Percentiles rank a stretch among this genome's conserved stretches.
Conservation (phyloP, 2,888 invertebrate species). For the Ganaspis brasiliensis region DNA sequence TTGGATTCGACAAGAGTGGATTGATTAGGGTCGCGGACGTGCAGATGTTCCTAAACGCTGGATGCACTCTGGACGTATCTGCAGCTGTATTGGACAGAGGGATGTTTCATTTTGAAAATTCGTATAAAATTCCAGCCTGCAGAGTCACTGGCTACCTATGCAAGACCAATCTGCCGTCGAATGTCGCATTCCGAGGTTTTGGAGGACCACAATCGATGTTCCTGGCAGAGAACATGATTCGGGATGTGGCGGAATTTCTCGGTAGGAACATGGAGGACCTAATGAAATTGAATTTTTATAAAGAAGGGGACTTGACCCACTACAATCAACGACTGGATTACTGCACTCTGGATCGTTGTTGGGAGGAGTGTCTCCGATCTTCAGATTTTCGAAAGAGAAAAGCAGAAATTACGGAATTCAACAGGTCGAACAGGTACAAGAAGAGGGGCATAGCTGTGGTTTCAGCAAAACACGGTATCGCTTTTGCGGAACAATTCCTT, state of each 20-base stretch:
- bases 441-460: conserved; percentile 91
- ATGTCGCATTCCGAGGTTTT: conserved; percentile 95
- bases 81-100: conserved; percentile 88
- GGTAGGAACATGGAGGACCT: conserved; percentile 84
- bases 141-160: conserved; percentile 88
- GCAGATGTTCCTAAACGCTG: conserved; percentile 89
- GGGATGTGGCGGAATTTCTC: conserved; percentile 88
- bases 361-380: conserved; percentile 87
- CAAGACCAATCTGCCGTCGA: conserved; percentile 93
- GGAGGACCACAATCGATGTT: conserved; percentile 95
- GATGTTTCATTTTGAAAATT: conserved; percentile 90
- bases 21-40: conserved; percentile 87
- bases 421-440: conserved; percentile 89
- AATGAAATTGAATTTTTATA: conserved; percentile 88
- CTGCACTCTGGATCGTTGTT: conserved; percentile 88
- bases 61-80: conserved; percentile 91
- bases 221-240: conserved; percentile 88
- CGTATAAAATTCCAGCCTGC: conserved; percentile 89
- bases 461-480: conserved; percentile 91
- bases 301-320: conserved; percentile 88
- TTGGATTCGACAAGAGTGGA: conserved; percentile 88
- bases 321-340: conserved; percentile 87
- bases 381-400: conserved; percentile 85
- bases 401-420: conserved; percentile 85
- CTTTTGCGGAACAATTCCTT: conserved; percentile 86